A percentile compares a stretch with the other conserved stretches of the same genome.
Conservation (phyloP, 2,888 invertebrate genomes). For the Halictus quadricinctus region DNA sequence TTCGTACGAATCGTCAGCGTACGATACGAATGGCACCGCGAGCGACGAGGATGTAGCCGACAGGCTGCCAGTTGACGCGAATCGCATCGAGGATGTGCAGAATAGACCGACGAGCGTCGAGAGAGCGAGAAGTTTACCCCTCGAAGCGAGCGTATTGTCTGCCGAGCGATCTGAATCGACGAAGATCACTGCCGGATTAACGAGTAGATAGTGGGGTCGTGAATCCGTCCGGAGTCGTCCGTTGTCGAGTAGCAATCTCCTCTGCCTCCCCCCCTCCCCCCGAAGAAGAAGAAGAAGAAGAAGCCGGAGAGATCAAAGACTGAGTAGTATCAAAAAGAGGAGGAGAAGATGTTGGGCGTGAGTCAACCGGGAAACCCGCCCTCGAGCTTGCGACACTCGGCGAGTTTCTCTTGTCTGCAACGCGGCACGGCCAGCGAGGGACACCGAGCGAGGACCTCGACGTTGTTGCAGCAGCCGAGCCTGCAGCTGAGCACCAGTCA, state of each 20-base stretch:
- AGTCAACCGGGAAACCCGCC: constrained; percentile 81
- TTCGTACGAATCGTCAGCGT: constrained; percentile 62
- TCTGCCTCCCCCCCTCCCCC: too few relatives aligned
- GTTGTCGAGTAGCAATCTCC: not conserved
- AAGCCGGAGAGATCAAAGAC: constrained; percentile 59
- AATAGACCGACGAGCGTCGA: constrained; percentile 20
- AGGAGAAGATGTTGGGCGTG: constrained; percentile 79
- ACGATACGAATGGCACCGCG: constrained; percentile 64
- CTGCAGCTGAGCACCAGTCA: constrained; percentile 63
- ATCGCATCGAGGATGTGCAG: constrained; percentile 52
- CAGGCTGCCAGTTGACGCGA: constrained; percentile 44
- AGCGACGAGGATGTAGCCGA: constrained; percentile 69
- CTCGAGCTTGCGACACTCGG: constrained; percentile 82
- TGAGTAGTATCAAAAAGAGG: constrained; percentile 52
- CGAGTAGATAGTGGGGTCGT: constrained; percentile 41
- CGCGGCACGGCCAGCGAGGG: constrained; percentile 78
- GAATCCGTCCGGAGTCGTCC: not conserved
- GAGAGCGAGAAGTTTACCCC: constrained; percentile 16
- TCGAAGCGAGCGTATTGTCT: not conserved
- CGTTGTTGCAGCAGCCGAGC: constrained; percentile 81
- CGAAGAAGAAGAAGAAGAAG: too few relatives aligned
- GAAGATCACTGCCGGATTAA: constrained; percentile 59
- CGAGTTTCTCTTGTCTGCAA: constrained; percentile 83
- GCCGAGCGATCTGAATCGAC: constrained; percentile 32
- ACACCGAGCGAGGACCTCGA: constrained; percentile 81